phyloP scores from a whole-genome alignment of 2,113 vertebrate species.

The Lagopus muta region DNA sequence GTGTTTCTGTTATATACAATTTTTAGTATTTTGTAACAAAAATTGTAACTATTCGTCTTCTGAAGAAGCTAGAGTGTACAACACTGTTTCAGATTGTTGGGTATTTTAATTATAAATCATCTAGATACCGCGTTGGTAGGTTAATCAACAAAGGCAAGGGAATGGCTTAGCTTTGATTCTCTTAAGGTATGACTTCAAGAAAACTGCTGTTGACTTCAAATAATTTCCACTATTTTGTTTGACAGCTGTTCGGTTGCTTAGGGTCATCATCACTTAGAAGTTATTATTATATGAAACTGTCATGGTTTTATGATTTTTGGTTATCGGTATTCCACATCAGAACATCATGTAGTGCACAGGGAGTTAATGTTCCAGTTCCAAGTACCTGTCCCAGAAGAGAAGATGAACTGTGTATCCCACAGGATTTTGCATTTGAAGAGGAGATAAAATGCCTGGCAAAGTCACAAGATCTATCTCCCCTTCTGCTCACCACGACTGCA shows the following conservation, averaged over 20 bases:
- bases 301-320: no score
- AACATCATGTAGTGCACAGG: no score
- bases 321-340: no score
- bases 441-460: no score
- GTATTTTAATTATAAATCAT: background rate
- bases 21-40: background rate
- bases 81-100: background rate
- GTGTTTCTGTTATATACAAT: background rate
- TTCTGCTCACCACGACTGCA: no score
- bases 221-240: background rate
- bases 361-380: no score
- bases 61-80: background rate
- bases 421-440: no score
- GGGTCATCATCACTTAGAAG: background rate
- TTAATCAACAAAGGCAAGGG: background rate
- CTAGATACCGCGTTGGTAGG: accelerated
- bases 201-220: background rate
- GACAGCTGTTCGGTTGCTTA: background rate
- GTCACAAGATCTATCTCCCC: no score
- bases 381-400: no score
- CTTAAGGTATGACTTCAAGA: background rate
- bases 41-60: background rate
- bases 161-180: background rate
- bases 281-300: background rate
- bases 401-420: no score